These are phyloP conservation scores for Chaetops frenatus DNA, from an alignment of 2,113 vertebrate species.

Conservation along the genomic window DNA sequence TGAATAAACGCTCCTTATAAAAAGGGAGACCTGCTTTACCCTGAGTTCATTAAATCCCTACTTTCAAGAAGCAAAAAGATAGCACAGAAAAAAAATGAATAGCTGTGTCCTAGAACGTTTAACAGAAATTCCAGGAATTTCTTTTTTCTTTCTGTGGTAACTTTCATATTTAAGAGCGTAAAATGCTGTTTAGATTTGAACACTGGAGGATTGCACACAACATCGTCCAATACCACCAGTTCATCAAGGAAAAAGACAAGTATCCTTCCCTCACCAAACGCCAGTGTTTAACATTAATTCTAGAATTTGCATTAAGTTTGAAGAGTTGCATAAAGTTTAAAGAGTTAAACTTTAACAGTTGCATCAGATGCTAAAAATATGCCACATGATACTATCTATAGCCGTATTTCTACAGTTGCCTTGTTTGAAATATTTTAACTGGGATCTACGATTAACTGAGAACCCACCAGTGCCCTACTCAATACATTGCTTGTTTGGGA, in stretches of 20 bases:
- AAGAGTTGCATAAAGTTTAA: neutral
- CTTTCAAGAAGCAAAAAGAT: constrained; percentile 56
- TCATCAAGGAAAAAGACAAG: neutral
- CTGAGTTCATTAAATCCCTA: constrained; percentile 49
- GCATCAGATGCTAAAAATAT: constrained; percentile 68
- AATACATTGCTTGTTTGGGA: neutral
- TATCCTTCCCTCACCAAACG: neutral
- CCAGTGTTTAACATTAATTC: neutral
- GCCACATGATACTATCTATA: constrained; percentile 60
- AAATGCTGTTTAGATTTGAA: constrained; percentile 4
- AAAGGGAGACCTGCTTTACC: constrained; percentile 63
- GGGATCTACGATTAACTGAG: constrained; percentile 1
- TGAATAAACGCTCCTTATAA: constrained; percentile 72
- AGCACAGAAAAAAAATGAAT: constrained; percentile 49
- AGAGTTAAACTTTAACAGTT: constrained; percentile 45
- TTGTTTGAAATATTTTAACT: constrained; percentile 62
- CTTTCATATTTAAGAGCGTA: neutral
- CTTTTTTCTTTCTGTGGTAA: constrained; percentile 5
- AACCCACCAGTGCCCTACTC: neutral
- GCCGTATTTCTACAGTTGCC: constrained; percentile 51
- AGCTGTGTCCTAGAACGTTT: neutral
- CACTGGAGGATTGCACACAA: neutral
- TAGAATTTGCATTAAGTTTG: neutral
- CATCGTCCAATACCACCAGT: neutral
- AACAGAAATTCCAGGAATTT: constrained; percentile 26